These are phyloP conservation scores for Melanargia galathea DNA, from an alignment of 2,888 invertebrate genomes.

Conservation along the genomic window DNA sequence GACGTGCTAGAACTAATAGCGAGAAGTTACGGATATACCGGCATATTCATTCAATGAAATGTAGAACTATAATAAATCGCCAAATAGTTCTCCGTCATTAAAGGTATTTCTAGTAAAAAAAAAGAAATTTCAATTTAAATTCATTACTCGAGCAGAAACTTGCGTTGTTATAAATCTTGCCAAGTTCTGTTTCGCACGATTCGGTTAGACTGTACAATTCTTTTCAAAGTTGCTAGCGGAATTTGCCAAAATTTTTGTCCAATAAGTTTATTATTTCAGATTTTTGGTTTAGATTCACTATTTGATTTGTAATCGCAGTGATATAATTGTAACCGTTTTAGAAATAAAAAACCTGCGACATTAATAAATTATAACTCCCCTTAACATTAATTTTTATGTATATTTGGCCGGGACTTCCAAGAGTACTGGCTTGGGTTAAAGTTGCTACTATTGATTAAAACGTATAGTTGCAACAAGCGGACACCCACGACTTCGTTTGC, in stretches of 20 bases:
- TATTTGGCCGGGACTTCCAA: too few relatives aligned
- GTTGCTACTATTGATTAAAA: too few relatives aligned
- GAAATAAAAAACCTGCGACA: too few relatives aligned
- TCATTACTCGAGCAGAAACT: slow-evolving; percentile 12
- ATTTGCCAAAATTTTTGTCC: too few relatives aligned
- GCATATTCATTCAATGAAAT: neutral
- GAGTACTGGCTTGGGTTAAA: too few relatives aligned
- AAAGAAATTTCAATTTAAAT: slow-evolving; percentile 1
- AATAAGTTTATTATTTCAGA: neutral
- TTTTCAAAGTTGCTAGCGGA: slow-evolving; percentile 27
- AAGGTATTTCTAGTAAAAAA: neutral
- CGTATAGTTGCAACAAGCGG: too few relatives aligned
- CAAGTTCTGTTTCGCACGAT: slow-evolving; percentile 31
- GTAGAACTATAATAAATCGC: neutral
- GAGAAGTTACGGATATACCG: too few relatives aligned
- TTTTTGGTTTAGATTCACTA: neutral
- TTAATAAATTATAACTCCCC: too few relatives aligned
- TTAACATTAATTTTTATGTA: too few relatives aligned
- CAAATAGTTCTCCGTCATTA: neutral
- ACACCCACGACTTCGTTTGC: too few relatives aligned
- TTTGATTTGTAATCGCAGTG: neutral
- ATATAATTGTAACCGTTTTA: too few relatives aligned
- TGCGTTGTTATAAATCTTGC: slow-evolving; percentile 26
- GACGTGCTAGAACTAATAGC: neutral
- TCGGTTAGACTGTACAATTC: slow-evolving; percentile 34